phyloP scores from a whole-genome alignment of 2,888 invertebrate genomes.

The Xestobium rufovillosum region DNA sequence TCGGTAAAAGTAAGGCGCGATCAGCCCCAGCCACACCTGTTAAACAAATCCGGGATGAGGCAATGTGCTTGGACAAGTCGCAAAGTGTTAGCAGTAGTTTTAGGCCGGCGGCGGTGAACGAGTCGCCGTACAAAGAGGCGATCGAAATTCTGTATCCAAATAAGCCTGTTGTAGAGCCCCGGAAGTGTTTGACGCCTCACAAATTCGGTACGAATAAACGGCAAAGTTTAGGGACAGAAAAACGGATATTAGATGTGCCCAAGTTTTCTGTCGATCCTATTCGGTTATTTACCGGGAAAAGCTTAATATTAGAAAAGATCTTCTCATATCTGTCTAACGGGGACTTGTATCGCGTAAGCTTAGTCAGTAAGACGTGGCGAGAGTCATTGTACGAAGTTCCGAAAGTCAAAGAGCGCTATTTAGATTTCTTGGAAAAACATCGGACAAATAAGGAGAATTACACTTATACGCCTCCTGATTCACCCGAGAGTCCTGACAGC shows the following conservation, averaged over 20 bases:
- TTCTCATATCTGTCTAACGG: neutral
- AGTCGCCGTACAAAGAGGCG: conserved; percentile 9
- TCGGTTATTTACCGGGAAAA: neutral
- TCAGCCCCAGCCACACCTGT: conserved; percentile 1
- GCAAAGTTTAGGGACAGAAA: neutral
- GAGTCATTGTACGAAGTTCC: neutral
- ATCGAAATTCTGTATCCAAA: conserved; percentile 1
- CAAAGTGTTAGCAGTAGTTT: no score
- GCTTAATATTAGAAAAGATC: neutral
- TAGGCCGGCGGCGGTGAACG: neutral
- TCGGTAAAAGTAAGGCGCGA: neutral
- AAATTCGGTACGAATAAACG: neutral
- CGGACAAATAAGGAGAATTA: neutral
- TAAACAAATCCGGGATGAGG: neutral
- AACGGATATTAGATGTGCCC: neutral
- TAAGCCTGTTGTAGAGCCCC: neutral
- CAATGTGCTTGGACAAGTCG: no score
- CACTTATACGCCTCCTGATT: neutral
- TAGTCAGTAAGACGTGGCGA: neutral
- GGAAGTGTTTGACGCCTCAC: neutral
- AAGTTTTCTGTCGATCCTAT: neutral
- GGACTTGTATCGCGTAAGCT: neutral
- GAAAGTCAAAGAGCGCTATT: neutral
- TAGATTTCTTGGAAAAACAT: neutral
- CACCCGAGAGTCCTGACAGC: neutral